Conservation (phyloP, 2,113 vertebrate species). For the Brachyhypopomus occidentalis region DNA sequence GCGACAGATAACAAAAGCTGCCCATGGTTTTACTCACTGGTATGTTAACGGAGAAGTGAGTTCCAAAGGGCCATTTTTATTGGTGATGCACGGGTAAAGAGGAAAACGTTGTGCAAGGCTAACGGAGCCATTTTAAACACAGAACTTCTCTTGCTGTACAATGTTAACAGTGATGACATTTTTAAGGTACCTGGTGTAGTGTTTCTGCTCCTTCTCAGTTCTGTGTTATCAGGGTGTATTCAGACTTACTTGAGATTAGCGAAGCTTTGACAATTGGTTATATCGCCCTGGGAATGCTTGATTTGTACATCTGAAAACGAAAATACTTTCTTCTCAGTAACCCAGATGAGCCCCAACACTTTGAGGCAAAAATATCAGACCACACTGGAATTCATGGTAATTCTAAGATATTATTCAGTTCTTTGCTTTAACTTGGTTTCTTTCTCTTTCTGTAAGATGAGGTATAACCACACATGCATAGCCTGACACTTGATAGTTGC, state of each 20-base stretch:
- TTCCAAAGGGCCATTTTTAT: constrained; percentile 55
- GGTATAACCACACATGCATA: not conserved
- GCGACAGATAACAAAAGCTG: constrained; percentile 70
- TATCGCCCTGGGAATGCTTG: not conserved
- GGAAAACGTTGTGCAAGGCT: constrained; percentile 2
- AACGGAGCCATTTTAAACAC: not conserved
- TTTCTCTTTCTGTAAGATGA: not conserved
- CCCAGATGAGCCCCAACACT: no score
- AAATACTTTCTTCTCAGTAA: no score
- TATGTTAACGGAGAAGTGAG: constrained; percentile 70
- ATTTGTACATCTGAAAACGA: no score
- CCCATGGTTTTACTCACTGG: constrained; percentile 71
- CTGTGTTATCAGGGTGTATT: not conserved
- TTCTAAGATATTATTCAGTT: not conserved
- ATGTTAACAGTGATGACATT: not conserved
- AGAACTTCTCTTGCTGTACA: constrained; percentile 11
- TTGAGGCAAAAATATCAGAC: no score
- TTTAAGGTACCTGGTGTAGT: not conserved
- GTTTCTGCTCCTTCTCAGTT: not conserved
- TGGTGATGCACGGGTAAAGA: constrained; percentile 22
- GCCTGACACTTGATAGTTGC: constrained; percentile 2
- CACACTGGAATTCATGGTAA: no score
- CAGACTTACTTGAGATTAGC: not conserved
- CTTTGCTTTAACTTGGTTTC: not conserved
- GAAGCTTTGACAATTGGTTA: not conserved